Conservation (phyloP, 2,797 vertebrate species). For the Crax fasciolata region DNA sequence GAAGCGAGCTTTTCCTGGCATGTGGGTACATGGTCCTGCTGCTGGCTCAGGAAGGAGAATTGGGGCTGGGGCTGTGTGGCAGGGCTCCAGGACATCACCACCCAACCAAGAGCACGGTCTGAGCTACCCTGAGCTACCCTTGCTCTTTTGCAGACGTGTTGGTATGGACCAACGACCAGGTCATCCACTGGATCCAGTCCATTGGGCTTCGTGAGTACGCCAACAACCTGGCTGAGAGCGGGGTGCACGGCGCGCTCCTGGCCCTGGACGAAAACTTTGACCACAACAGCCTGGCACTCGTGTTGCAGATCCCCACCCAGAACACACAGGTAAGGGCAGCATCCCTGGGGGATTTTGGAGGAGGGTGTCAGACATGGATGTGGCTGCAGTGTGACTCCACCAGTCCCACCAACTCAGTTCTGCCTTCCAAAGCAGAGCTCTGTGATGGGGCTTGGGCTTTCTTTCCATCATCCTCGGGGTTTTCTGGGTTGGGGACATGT, state of each 20-base stretch:
- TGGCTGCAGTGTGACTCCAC: accelerated
- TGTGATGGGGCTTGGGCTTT: accelerated
- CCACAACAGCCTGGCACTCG: constrained; percentile 93
- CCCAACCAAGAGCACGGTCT: not conserved
- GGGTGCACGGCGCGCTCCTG: constrained; percentile 92
- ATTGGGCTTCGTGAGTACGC: constrained; percentile 94
- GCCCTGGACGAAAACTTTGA: constrained; percentile 95
- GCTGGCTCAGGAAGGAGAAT: not conserved
- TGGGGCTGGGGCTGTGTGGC: not conserved
- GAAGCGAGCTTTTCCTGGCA: not conserved
- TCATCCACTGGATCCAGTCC: constrained; percentile 91
- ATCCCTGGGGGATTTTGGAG: not conserved
- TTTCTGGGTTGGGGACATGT: not conserved
- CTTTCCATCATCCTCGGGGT: not conserved
- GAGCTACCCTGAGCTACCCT: not conserved
- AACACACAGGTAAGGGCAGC: constrained; percentile 91
- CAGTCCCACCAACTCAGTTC: not conserved
- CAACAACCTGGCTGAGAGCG: constrained; percentile 91
- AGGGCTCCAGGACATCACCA: not conserved
- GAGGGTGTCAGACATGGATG: not conserved
- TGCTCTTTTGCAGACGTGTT: constrained; percentile 80
- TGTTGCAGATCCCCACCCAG: constrained; percentile 97
- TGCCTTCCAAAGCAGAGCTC: not conserved
- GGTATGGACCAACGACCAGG: constrained; percentile 88
- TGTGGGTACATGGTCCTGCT: not conserved